These are phyloP conservation scores for Trichopoda pennipes DNA, from an alignment of 2,888 invertebrate species.

Conservation along the genomic window DNA sequence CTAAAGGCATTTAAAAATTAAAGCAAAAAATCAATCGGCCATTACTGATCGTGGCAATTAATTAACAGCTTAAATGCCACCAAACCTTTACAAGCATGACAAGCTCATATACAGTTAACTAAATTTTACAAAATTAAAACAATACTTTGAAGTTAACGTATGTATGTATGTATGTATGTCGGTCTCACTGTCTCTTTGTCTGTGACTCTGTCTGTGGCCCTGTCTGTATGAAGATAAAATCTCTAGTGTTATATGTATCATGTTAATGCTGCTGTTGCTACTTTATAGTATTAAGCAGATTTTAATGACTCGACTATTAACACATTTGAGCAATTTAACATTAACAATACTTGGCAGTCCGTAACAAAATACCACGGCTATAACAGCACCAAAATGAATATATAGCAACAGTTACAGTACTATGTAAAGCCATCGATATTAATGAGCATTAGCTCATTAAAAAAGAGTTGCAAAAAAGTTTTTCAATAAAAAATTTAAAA, in stretches of 20 bases:
- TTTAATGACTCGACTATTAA: conserved; percentile 65
- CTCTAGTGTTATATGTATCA: background rate
- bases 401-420: conserved; percentile 11
- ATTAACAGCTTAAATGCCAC: conserved; percentile 37
- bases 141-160: background rate
- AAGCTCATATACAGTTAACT: background rate
- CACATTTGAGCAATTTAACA: conserved; percentile 66
- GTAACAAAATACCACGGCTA: conserved; percentile 20
- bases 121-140: background rate
- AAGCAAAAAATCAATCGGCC: conserved; percentile 43
- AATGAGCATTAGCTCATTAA: conserved; percentile 44
- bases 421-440: conserved; percentile 25
- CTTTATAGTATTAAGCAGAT: conserved; percentile 53
- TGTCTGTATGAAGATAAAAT: conserved; percentile 20
- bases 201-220: too few relatives aligned
- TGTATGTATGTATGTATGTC: background rate
- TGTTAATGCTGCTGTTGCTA: conserved; percentile 16
- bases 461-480: conserved; percentile 41
- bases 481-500: conserved; percentile 33
- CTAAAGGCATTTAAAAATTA: conserved; percentile 37
- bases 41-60: conserved; percentile 22
- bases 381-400: conserved; percentile 1
- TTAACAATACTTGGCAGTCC: conserved; percentile 43
- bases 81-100: conserved; percentile 22
- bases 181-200: too few relatives aligned